These are phyloP conservation scores for Coracopsis vasa DNA, from an alignment of 2,113 vertebrate genomes.

Conservation along the genomic window DNA sequence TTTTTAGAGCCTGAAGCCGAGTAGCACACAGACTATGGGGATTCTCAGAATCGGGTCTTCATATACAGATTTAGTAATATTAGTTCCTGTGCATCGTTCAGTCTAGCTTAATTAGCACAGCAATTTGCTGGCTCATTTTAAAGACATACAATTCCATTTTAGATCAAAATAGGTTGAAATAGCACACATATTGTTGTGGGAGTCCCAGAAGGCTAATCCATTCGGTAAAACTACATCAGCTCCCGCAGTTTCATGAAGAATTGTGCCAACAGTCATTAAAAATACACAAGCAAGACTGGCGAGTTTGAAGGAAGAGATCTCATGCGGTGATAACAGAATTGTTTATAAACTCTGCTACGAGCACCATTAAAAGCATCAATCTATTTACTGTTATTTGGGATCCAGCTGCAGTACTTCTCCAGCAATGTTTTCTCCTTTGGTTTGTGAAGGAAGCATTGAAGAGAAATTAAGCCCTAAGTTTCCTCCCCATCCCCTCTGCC, in stretches of 20 bases:
- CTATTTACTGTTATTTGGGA: not conserved
- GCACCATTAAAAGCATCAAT: not conserved
- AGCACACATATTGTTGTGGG: not conserved
- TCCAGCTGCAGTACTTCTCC: not conserved
- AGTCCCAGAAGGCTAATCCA: conserved; percentile 37
- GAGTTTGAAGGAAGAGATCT: conserved; percentile 22
- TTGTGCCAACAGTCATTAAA: conserved; percentile 42
- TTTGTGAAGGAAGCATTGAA: not conserved
- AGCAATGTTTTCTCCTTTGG: not conserved
- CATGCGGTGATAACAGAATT: not conserved
- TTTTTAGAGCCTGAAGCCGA: not conserved
- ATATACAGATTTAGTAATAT: not conserved
- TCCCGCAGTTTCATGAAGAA: not conserved
- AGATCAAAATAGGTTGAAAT: conserved; percentile 14
- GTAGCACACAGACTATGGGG: not conserved
- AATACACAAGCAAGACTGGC: not conserved
- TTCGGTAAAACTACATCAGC: not conserved
- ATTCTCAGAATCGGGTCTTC: not conserved
- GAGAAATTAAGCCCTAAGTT: not conserved
- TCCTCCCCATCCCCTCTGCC: not conserved
- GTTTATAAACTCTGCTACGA: not conserved
- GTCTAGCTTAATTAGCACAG: conserved; percentile 1
- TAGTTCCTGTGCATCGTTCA: not conserved
- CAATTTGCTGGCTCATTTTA: not conserved
- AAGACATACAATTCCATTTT: not conserved